Base-by-base conservation (phyloP, 2,888 invertebrate species). In the Agrilus mali region DNA sequence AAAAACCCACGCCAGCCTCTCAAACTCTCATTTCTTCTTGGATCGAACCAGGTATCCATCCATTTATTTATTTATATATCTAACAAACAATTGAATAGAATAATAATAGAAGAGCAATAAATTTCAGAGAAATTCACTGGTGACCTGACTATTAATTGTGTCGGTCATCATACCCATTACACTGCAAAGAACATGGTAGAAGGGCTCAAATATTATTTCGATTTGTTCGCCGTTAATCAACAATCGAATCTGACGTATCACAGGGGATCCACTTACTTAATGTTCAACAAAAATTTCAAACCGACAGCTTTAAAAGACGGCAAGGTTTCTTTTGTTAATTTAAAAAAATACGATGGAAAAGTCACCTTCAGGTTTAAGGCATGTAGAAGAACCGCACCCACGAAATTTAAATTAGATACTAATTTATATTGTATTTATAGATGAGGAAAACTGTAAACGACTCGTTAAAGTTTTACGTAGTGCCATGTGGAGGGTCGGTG, bases 311-410 rank as follows among this genome's bases (percentile, higher is more conserved):
- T 75, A 15, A 65, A 68, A 38, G 73, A 74, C 47, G 72, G 73
- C 39, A 66, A 61, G 47, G 59, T 71, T 1, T 61, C 60, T 1
- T 67, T 67, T 45, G 68, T 71, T 3, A 72, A 72, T 56, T 63
- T 77, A 38, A 67, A 66, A 5, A 69, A 69, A 22, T 56, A 70
- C 42, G 71, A 71, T 48, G 74, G 74, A 17, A 69, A 68, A 40
- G 71, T 70, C 14, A 67, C 71, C 33, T 75, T 74, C 51, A 69
- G 71, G 54, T 75, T 69, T 55, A 77, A 75, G 68, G 75, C 75
- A 59, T 52, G 45, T 38, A 17, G 16, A 27, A 36, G 33, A 36
- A n/a, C 36, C 4, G 4, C 34, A 43, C 34, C 5, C n/a, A 16
- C 16, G 2, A 15, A 37, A 40, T 43, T 36, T 43, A 38, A 38